phyloP scores from a whole-genome alignment of 2,113 vertebrate genomes.

The Oryzias melastigma region DNA sequence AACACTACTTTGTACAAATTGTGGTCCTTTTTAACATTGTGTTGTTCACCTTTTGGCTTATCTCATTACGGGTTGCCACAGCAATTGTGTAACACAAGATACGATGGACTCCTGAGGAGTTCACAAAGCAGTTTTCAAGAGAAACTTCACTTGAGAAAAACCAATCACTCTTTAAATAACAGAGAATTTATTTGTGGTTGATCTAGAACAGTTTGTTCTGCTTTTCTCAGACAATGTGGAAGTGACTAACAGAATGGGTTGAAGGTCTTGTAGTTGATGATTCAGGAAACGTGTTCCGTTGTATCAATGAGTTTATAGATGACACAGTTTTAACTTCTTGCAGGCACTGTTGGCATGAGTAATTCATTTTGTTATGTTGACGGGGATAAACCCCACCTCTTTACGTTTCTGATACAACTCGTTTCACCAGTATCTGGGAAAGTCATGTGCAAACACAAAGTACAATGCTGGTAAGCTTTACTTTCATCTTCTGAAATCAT shows the following conservation, averaged over 20 bases:
- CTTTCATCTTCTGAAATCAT: background rate
- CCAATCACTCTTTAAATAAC: background rate
- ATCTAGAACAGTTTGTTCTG: conserved; percentile 14
- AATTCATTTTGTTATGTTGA: conserved; percentile 19
- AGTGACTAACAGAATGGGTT: conserved; percentile 9
- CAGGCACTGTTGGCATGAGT: conserved; percentile 10
- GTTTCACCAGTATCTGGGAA: conserved; percentile 42
- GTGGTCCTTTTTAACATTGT: no score
- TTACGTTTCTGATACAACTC: conserved; percentile 36
- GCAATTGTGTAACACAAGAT: no score
- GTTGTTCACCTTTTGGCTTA: no score
- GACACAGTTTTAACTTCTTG: background rate
- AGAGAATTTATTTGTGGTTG: background rate
- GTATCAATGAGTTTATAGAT: background rate
- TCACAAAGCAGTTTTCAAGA: background rate
- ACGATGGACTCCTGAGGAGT: no score
- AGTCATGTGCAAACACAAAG: conserved; percentile 18
- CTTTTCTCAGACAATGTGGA: conserved; percentile 11
- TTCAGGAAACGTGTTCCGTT: background rate
- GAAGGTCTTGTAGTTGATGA: background rate
- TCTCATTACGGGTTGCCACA: no score
- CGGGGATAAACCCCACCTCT: conserved; percentile 28
- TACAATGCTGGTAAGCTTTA: background rate
- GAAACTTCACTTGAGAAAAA: background rate
- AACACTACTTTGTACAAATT: no score